Evolutionary conservation across 2,797 vertebrate species (phyloP).

Genomic region (Urocyon cinereoargenteus): DNA sequence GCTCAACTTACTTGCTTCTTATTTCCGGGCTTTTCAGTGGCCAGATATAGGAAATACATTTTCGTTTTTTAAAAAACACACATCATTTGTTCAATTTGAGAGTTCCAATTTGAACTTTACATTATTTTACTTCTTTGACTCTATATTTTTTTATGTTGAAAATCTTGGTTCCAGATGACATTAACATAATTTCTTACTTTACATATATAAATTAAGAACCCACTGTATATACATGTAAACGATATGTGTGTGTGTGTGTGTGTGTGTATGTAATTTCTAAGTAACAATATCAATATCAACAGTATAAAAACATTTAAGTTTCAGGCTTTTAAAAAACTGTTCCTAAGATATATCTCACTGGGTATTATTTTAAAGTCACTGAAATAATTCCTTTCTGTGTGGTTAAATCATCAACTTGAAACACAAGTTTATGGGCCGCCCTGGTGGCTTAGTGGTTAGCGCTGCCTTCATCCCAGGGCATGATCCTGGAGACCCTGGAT

Average conservation of each 20-base stretch:
- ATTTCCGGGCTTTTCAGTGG: background rate
- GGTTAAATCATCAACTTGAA: slow-evolving; percentile 15
- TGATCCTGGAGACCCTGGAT: no score
- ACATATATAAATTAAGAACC: background rate
- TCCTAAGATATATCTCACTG: background rate
- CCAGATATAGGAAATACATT: slow-evolving; percentile 3
- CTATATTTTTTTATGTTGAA: background rate
- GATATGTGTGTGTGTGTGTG: no score
- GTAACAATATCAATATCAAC: background rate
- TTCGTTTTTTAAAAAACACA: background rate
- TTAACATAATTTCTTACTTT: slow-evolving; percentile 22
- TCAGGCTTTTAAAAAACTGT: background rate
- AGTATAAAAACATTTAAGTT: slow-evolving; percentile 19
- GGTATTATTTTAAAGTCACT: slow-evolving; percentile 19
- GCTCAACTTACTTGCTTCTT: background rate
- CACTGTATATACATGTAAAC: background rate
- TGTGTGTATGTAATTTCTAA: background rate
- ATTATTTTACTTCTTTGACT: slow-evolving; percentile 2
- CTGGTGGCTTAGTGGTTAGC: no score
- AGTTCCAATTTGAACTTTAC: slow-evolving; percentile 14
- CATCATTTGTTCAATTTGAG: background rate
- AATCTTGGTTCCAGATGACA: background rate
- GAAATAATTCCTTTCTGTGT: slow-evolving; percentile 29
- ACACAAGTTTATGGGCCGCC: background rate
- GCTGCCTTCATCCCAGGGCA: no score